Percentiles rank a stretch among this genome's conserved stretches.
Conservation (phyloP, 2,113 vertebrate species). For the Actenoides hombroni region DNA sequence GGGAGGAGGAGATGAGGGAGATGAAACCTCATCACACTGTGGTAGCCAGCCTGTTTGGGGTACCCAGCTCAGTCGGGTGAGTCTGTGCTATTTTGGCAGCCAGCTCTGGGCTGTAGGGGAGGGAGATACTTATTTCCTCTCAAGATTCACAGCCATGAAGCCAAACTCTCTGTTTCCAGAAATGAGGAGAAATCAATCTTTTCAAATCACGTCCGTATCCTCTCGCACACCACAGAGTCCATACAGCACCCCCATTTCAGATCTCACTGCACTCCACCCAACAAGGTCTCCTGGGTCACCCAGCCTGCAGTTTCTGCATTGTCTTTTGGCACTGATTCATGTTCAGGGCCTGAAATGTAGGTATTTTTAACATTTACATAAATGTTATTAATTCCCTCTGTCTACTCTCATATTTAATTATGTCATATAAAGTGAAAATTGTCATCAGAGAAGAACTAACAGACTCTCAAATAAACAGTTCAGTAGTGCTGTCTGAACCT, state of each 20-base stretch:
- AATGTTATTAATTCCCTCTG: neutral
- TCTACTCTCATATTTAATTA: neutral
- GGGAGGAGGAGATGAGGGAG: neutral
- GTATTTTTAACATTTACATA: neutral
- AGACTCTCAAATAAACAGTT: neutral
- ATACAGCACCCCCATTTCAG: neutral
- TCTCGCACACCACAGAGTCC: neutral
- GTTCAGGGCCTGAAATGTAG: neutral
- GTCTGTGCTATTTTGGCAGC: neutral
- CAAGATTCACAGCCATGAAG: neutral
- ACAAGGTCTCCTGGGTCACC: neutral
- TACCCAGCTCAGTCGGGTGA: fast-evolving
- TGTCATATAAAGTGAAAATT: neutral
- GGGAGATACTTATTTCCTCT: neutral
- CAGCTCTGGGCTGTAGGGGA: neutral
- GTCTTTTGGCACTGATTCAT: neutral
- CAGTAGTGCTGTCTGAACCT: neutral
- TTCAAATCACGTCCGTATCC: neutral
- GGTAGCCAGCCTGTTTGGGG: neutral
- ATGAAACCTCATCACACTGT: fast-evolving
- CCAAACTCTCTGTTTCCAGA: neutral
- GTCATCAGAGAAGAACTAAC: neutral
- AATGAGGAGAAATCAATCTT: neutral
- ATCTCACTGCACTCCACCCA: neutral
- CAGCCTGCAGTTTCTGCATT: neutral